Conservation (phyloP, 2,797 vertebrate species). For the Bovichtus diacanthus region DNA sequence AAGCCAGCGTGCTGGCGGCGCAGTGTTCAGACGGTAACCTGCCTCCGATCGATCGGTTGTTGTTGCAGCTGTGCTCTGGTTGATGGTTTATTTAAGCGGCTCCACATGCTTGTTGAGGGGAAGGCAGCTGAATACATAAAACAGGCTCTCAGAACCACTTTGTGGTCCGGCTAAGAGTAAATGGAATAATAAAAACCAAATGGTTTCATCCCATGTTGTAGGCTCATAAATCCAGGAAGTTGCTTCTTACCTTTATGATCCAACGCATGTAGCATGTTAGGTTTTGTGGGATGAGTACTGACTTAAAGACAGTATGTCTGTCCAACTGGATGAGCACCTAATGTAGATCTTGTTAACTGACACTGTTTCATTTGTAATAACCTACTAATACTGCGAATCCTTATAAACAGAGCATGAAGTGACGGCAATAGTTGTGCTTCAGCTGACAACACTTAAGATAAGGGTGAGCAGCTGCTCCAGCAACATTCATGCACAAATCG, state of each 20-base stretch:
- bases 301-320: constrained; percentile 77
- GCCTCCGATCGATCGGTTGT: constrained; percentile 97
- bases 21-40: constrained; percentile 92
- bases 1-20: constrained; percentile 89
- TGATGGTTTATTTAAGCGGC: constrained; percentile 99
- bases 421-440: constrained; percentile 1
- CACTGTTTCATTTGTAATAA: constrained; percentile 59
- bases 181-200: constrained; percentile 99
- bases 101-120: constrained; percentile 98
- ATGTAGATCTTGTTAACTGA: constrained; percentile 86
- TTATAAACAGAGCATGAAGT: constrained; percentile 2
- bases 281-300: constrained; percentile 76
- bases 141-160: constrained; percentile 98
- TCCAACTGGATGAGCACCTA: constrained; percentile 88
- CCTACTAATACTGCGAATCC: neutral
- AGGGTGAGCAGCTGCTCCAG: neutral
- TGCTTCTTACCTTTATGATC: constrained; percentile 92
- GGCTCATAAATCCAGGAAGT: constrained; percentile 95
- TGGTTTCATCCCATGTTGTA: constrained; percentile 99
- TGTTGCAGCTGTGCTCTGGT: constrained; percentile 97
- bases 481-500: neutral
- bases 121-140: constrained; percentile 99
- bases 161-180: constrained; percentile 98
- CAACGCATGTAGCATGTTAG: constrained; percentile 79
- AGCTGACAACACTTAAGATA: neutral